These are phyloP conservation scores for Campoplex nolae DNA, from an alignment of 2,888 invertebrate species.

Conservation along the genomic window DNA sequence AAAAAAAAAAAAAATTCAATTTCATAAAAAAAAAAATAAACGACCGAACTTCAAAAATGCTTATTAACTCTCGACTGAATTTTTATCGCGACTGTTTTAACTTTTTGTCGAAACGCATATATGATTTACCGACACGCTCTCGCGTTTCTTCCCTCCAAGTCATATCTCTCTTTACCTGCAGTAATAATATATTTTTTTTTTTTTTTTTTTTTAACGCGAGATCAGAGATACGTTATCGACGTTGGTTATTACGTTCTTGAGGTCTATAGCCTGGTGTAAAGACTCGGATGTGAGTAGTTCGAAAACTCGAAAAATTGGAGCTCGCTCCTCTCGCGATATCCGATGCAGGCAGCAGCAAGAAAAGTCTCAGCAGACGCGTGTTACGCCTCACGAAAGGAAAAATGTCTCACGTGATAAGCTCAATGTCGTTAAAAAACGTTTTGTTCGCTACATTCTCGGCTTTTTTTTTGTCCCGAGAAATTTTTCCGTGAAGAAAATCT, in stretches of 20 bases:
- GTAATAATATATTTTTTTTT: slow-evolving; percentile 6
- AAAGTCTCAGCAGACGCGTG: neutral
- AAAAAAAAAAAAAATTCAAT: neutral
- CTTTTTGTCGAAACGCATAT: neutral
- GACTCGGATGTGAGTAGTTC: neutral
- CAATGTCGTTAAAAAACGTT: slow-evolving; percentile 6
- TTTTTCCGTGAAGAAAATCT: neutral
- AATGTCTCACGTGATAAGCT: slow-evolving; percentile 9
- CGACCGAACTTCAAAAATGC: no score
- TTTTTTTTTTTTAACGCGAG: slow-evolving; percentile 4
- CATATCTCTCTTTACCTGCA: slow-evolving; percentile 7
- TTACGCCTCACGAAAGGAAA: neutral
- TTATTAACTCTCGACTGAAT: neutral
- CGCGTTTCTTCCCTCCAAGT: slow-evolving; percentile 11
- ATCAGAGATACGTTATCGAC: slow-evolving; percentile 59
- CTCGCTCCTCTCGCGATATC: neutral
- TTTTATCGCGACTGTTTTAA: neutral
- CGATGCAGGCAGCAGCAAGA: neutral
- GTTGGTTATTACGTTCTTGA: slow-evolving; percentile 28
- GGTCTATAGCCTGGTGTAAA: slow-evolving; percentile 11
- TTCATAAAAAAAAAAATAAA: neutral
- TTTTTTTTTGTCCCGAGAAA: neutral
- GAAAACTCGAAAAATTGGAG: neutral
- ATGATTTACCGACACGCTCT: neutral
- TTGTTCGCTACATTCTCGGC: neutral